Conservation (phyloP, 2,888 invertebrate genomes). For the Asteroscopus sphinx region DNA sequence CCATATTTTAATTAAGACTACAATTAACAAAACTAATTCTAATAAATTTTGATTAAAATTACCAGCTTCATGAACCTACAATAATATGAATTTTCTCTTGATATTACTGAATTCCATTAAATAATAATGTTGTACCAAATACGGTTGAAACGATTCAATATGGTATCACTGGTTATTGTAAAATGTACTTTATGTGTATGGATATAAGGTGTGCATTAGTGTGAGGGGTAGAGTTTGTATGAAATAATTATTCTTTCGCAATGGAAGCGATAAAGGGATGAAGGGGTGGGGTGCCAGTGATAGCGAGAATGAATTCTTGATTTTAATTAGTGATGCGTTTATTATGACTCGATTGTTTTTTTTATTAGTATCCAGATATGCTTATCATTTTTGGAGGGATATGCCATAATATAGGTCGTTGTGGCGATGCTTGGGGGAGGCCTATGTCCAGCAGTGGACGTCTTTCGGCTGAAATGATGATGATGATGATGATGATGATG, state of each 20-base stretch:
- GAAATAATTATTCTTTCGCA: conserved; percentile 59
- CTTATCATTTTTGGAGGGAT: no score
- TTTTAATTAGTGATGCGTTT: neutral
- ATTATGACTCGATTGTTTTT: no score
- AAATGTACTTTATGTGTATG: neutral
- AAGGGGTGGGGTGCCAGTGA: conserved; percentile 35
- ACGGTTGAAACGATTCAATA: conserved; percentile 27
- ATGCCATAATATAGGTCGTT: no score
- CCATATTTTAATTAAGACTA: conserved; percentile 6
- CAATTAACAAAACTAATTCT: conserved; percentile 20
- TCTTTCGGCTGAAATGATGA: no score
- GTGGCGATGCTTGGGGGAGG: no score
- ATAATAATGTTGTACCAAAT: conserved; percentile 18
- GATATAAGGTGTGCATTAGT: conserved; percentile 1
- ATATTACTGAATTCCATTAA: conserved; percentile 14
- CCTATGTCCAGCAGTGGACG: no score
- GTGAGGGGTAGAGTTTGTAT: conserved; percentile 17
- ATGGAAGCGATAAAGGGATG: conserved; percentile 52
- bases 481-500: no score
- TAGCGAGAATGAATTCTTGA: conserved; percentile 9
- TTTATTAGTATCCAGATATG: no score
- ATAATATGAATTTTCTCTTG: conserved; percentile 24
- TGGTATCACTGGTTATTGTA: neutral
- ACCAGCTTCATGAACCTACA: conserved; percentile 5
- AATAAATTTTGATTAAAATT: conserved; percentile 46